A percentile compares a stretch with the other conserved stretches of the same genome.
Conservation (phyloP, 2,113 vertebrate species). For the Crotalus horridus region DNA sequence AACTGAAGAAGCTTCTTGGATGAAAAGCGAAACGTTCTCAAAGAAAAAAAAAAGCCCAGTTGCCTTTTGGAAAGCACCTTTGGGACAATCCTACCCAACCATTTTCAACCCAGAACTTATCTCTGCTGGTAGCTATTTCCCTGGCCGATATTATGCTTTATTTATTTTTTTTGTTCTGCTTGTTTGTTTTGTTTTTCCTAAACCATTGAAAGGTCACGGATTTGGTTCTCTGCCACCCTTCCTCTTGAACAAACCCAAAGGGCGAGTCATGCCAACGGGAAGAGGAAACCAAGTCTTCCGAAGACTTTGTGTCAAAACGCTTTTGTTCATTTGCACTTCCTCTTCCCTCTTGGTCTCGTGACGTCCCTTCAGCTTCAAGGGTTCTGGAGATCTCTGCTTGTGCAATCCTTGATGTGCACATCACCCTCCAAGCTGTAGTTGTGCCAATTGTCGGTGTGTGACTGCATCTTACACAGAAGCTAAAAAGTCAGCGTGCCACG, state of each 20-base stretch:
- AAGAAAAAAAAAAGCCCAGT: background rate
- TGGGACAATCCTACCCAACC: background rate
- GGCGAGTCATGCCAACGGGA: background rate
- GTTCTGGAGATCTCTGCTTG: background rate
- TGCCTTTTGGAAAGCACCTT: background rate
- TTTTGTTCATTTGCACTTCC: background rate
- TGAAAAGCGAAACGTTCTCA: background rate
- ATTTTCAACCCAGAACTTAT: accelerated
- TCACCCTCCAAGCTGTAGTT: background rate
- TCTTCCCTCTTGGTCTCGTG: background rate
- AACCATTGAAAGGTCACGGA: background rate
- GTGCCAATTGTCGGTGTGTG: background rate
- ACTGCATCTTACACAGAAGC: background rate
- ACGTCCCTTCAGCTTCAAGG: background rate
- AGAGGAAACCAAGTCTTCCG: background rate
- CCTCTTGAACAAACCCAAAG: background rate
- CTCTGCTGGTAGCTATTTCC: background rate
- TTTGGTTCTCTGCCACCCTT: background rate
- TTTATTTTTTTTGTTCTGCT: background rate
- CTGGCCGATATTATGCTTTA: background rate
- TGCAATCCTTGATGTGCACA: background rate
- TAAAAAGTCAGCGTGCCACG: background rate
- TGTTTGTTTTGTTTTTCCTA: background rate
- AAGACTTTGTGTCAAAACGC: background rate
- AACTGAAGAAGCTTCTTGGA: background rate